These are phyloP conservation scores for Tenthredo distinguenda DNA, from an alignment of 2,888 invertebrate species.

Conservation along the genomic window DNA sequence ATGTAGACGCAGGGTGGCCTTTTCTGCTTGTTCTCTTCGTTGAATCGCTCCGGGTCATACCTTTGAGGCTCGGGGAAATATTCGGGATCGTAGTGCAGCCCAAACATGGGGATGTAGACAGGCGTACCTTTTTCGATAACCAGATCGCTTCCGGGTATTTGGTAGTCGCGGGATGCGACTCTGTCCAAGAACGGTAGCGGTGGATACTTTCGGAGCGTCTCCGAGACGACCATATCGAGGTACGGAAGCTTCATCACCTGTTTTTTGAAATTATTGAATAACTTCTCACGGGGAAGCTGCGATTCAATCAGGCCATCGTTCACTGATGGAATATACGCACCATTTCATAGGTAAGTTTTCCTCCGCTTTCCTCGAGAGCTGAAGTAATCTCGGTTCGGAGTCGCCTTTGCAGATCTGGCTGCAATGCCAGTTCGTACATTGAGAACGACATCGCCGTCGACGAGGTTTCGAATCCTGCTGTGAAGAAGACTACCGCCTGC, in stretches of 20 bases:
- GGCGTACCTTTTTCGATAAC: conserved; percentile 71
- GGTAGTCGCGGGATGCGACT: conserved; percentile 70
- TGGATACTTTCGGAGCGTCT: conserved; percentile 78
- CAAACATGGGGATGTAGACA: conserved; percentile 72
- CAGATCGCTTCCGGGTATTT: conserved; percentile 67
- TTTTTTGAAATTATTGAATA: background rate
- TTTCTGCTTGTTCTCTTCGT: conserved; percentile 64
- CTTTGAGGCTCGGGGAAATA: conserved; percentile 76
- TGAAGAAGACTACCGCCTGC: conserved; percentile 69
- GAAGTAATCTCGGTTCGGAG: conserved; percentile 64
- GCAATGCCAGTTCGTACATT: conserved; percentile 67
- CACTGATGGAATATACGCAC: conserved; percentile 57
- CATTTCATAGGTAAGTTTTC: conserved; percentile 68
- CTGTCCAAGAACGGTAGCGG: conserved; percentile 74
- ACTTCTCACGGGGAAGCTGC: background rate
- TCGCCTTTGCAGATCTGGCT: conserved; percentile 64
- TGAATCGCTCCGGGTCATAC: conserved; percentile 78
- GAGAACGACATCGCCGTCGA: conserved; percentile 66
- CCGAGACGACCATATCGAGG: conserved; percentile 59
- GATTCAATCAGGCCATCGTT: background rate
- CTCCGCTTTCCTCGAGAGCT: conserved; percentile 59
- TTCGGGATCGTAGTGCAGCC: conserved; percentile 78
- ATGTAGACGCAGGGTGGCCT: conserved; percentile 73
- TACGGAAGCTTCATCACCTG: conserved; percentile 35
- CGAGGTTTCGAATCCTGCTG: conserved; percentile 71